A percentile compares a stretch with the other conserved stretches of the same genome.
These are phyloP conservation scores for Dryobota labecula DNA, from an alignment of 2,888 invertebrate genomes.

Conservation along the genomic window DNA sequence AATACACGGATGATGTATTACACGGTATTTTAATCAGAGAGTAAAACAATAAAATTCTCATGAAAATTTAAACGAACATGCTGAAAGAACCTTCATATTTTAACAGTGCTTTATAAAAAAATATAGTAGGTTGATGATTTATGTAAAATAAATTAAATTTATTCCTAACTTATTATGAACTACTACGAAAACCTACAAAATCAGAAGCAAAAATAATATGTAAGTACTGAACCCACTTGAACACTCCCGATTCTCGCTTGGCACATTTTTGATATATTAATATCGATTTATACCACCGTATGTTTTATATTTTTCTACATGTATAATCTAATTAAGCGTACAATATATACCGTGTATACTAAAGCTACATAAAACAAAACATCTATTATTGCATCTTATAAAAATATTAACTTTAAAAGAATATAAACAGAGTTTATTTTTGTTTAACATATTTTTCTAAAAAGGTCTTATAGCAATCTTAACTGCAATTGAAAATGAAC, in stretches of 20 bases:
- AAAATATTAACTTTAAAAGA: background rate
- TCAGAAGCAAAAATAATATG: background rate
- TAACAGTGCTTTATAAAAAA: background rate
- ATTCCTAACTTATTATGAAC: background rate
- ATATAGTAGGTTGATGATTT: background rate
- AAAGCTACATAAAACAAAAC: background rate
- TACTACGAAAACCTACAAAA: background rate
- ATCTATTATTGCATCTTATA: background rate
- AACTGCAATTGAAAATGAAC: conserved; percentile 6
- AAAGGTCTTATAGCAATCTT: background rate
- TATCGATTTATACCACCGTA: conserved; percentile 47
- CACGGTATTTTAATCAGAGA: background rate
- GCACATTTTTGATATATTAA: conserved; percentile 42
- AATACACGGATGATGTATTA: background rate
- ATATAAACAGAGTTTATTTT: background rate
- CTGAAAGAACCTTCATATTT: background rate
- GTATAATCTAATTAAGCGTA: conserved; percentile 55
- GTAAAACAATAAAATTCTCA: background rate
- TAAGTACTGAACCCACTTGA: conserved; percentile 36
- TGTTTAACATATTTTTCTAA: background rate
- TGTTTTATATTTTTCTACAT: conserved; percentile 59
- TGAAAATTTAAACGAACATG: background rate
- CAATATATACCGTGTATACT: background rate
- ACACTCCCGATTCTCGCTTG: background rate
- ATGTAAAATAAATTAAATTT: background rate